Evolutionary conservation across 2,797 vertebrate genomes (phyloP).

Genomic region (Anisognathus igniventris): DNA sequence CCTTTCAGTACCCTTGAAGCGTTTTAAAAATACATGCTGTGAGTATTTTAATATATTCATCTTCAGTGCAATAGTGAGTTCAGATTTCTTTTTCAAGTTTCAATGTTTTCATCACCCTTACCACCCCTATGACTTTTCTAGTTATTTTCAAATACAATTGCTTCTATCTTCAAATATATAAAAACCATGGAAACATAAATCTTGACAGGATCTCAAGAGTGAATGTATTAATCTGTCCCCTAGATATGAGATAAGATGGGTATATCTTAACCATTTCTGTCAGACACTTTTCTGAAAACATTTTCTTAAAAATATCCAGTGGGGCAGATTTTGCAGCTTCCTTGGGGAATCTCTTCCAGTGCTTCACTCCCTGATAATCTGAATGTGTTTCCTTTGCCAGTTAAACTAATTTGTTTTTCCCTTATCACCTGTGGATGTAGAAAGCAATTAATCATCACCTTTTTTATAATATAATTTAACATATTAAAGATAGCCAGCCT

Average conservation of each 20-base stretch:
- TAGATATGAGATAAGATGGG: neutral
- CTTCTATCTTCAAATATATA: neutral
- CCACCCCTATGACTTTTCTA: neutral
- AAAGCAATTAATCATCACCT: constrained; percentile 13
- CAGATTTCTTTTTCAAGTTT: neutral
- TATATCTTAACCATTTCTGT: neutral
- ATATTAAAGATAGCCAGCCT: neutral
- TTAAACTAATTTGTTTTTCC: neutral
- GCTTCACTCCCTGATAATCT: neutral
- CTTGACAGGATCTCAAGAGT: neutral
- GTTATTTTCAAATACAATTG: constrained; percentile 1
- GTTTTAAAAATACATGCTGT: neutral
- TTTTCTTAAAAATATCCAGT: neutral
- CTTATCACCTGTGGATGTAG: neutral
- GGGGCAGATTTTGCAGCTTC: neutral
- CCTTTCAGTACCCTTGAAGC: neutral
- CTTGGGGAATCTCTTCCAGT: neutral
- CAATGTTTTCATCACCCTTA: neutral
- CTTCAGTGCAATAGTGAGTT: neutral
- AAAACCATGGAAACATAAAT: neutral
- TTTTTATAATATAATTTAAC: neutral
- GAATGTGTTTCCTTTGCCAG: neutral
- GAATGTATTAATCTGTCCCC: neutral
- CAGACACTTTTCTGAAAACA: neutral
- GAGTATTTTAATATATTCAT: neutral